Evolutionary conservation across 2,113 vertebrate genomes (phyloP), one percentile per base, ranked within the genome.

Genomic region (Lophochroa leadbeateri): DNA sequence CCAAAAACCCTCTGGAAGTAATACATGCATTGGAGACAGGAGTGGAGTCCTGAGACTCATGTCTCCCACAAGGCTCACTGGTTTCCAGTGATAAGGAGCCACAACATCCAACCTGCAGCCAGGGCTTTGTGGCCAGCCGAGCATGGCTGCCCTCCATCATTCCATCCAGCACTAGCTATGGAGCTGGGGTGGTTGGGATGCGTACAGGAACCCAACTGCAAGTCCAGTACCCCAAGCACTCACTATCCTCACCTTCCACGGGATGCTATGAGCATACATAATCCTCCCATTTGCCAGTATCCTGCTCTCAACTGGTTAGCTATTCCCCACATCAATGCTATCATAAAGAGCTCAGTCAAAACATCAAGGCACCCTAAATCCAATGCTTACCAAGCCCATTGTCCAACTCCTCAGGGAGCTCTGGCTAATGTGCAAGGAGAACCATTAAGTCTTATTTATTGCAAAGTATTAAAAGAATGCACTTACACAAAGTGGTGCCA

Each of bases 41-140:
- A 79, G 3, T n/a, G 9, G 82, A 82, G 82, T 55, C 53, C 44
- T 23, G 68, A 96, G 39, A 85, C 41, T 10, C 24, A 13, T 49
- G 49, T 61, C 8, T 28, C 33, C 50, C 61, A 55, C 10, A 27
- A 24, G 19, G 41, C 13, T 81, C 37, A 17, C 5, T 46, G 17
- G 17, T 35, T 74, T 78, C 53, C 17, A 35, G 43, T 3, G 8
- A 58, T 1, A 4, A 18, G 23, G n/a, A 69, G 31, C 31, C 47
- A 47, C 31, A 52, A 35, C 0, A 0, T 29, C 29, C 5, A 4
- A 63, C 5, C 10, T 1, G 1, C 53, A 68, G 53, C 33, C 52
- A 33, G 33, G 24, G 67, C 31, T 82, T 69, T 86, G 61, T 25
- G 21, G 28, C 15, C 82, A 67, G 17, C 29, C 7, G 0, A 88